phyloP scores from a whole-genome alignment of 2,113 vertebrate genomes.

The Xiphorhynchus elegans region DNA sequence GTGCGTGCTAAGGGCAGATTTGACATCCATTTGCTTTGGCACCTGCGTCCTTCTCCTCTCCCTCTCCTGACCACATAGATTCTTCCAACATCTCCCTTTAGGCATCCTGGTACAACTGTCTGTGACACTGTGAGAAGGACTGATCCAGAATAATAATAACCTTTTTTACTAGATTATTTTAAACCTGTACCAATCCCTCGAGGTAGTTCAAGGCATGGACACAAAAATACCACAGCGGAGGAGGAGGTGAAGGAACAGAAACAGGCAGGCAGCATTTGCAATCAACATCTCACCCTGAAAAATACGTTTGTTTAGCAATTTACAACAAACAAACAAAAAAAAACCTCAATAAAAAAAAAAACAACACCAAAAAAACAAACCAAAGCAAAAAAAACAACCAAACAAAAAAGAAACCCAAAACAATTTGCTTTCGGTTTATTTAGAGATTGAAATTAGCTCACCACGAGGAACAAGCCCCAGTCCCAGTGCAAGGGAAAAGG shows the following conservation, averaged over 20 bases:
- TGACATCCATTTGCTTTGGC: neutral
- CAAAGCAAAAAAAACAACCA: neutral
- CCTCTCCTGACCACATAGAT: neutral
- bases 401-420: neutral
- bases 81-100: neutral
- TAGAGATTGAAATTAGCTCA: neutral
- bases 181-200: neutral
- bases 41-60: neutral
- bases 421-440: neutral
- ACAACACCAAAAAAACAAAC: too few relatives aligned
- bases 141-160: neutral
- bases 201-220: neutral
- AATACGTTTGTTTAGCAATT: neutral
- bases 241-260: neutral
- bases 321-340: neutral
- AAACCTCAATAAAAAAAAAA: neutral
- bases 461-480: neutral
- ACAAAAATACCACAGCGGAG: neutral
- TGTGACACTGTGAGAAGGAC: neutral
- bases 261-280: neutral
- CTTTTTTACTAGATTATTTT: neutral
- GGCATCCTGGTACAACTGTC: neutral
- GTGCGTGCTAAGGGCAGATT: fast-evolving
- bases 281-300: neutral
- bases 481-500: neutral